These are phyloP conservation scores for Dipus sagitta DNA, from an alignment of 2,797 vertebrate genomes.

Conservation along the genomic window DNA sequence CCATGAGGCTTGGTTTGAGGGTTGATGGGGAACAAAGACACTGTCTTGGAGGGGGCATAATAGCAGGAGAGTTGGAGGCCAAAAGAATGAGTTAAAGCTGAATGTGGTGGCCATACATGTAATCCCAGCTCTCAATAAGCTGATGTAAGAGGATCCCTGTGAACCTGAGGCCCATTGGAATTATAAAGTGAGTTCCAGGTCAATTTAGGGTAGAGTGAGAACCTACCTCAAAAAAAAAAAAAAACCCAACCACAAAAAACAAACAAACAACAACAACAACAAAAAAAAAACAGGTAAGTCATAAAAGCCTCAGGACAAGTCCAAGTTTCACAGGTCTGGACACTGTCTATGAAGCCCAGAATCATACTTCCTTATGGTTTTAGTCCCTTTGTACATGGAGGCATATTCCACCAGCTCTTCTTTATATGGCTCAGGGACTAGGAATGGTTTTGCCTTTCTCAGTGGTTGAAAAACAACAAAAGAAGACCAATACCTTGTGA, in stretches of 20 bases:
- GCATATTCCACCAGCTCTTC: neutral
- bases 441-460: neutral
- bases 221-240: too few relatives aligned
- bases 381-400: neutral
- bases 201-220: too few relatives aligned
- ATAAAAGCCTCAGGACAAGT: neutral
- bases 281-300: too few relatives aligned
- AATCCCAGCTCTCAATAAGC: too few relatives aligned
- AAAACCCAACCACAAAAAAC: too few relatives aligned
- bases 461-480: neutral
- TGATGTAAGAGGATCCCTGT: too few relatives aligned
- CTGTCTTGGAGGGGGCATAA: neutral
- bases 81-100: neutral
- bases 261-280: too few relatives aligned
- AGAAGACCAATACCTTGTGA: neutral
- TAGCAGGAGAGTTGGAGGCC: neutral
- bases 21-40: neutral
- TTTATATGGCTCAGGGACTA: neutral
- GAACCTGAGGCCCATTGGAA: too few relatives aligned
- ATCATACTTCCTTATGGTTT: neutral
- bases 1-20: neutral
- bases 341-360: neutral
- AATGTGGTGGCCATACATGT: too few relatives aligned
- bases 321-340: neutral
- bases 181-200: too few relatives aligned